Evolutionary conservation across 2,888 invertebrate species (phyloP).

Genomic region (Pristionchus maxplancki): DNA sequence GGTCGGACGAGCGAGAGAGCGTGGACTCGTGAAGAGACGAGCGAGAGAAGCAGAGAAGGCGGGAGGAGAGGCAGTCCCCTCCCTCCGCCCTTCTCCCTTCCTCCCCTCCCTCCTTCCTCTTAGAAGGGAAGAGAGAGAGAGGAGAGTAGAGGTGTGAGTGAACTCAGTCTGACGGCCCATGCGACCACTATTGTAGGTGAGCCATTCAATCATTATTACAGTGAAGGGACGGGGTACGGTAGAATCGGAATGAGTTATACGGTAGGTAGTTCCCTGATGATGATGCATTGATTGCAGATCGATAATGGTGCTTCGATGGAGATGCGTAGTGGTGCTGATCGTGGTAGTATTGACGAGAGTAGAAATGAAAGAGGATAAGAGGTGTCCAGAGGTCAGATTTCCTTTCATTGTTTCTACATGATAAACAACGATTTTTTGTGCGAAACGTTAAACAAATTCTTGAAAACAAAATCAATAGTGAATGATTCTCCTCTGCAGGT

Average conservation of each 20-base stretch:
- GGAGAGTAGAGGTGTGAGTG: constrained; percentile 22
- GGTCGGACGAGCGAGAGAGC: constrained; percentile 30
- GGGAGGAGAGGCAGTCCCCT: not conserved
- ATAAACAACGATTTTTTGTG: too few relatives aligned
- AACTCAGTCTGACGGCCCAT: constrained; percentile 21
- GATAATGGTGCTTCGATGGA: constrained; percentile 23
- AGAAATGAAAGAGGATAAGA: constrained; percentile 19
- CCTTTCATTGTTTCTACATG: too few relatives aligned
- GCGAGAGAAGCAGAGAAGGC: constrained; percentile 32
- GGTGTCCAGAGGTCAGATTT: constrained; percentile 14
- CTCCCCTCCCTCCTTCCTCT: not conserved
- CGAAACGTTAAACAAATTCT: too few relatives aligned
- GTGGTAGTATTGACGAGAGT: not conserved
- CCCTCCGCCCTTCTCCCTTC: not conserved
- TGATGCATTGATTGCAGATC: constrained; percentile 17
- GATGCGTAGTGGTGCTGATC: constrained; percentile 16
- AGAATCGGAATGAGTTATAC: too few relatives aligned
- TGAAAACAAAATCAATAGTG: too few relatives aligned
- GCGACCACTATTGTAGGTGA: constrained; percentile 35
- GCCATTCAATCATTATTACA: not conserved
- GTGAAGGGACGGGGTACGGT: not conserved
- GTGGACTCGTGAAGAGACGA: constrained; percentile 41
- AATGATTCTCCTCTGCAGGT: not conserved
- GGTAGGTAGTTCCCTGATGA: too few relatives aligned
- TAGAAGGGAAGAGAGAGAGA: constrained; percentile 4